Evolutionary conservation across 2,888 invertebrate genomes (phyloP).

Genomic region (Harpalus rubripes): DNA sequence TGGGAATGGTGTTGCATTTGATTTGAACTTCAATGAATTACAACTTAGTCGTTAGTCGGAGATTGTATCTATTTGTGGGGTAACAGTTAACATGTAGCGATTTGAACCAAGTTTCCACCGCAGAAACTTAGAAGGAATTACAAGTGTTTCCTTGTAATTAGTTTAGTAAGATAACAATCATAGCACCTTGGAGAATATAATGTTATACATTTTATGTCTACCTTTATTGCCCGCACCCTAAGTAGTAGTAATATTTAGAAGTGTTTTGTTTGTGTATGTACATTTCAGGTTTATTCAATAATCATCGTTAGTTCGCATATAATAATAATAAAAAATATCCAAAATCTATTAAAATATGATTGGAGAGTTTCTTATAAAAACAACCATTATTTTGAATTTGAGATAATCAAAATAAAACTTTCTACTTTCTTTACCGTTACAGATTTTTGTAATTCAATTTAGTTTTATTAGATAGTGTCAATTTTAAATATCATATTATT

Average conservation of each 20-base stretch:
- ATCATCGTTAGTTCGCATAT: too few species aligned
- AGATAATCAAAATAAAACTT: too few species aligned
- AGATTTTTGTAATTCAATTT: too few species aligned
- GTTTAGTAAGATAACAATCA: not conserved
- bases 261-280: not conserved
- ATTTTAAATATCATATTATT: too few species aligned
- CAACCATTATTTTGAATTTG: too few species aligned
- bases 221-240: not conserved
- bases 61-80: not conserved
- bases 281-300: not conserved
- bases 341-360: too few species aligned
- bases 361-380: too few species aligned
- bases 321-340: too few species aligned
- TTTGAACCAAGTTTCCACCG: not conserved
- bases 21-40: not conserved
- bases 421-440: too few species aligned
- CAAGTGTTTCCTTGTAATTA: slow-evolving; percentile 3
- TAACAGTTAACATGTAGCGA: not conserved
- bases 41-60: not conserved
- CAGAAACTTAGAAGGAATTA: slow-evolving; percentile 2
- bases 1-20: not conserved
- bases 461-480: too few species aligned
- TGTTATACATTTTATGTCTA: not conserved
- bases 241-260: not conserved
- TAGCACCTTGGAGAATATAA: not conserved